Evolutionary conservation across 2,888 invertebrate species (phyloP), one percentile per base, ranked within the genome.

Genomic region (Eupithecia tripunctaria): DNA sequence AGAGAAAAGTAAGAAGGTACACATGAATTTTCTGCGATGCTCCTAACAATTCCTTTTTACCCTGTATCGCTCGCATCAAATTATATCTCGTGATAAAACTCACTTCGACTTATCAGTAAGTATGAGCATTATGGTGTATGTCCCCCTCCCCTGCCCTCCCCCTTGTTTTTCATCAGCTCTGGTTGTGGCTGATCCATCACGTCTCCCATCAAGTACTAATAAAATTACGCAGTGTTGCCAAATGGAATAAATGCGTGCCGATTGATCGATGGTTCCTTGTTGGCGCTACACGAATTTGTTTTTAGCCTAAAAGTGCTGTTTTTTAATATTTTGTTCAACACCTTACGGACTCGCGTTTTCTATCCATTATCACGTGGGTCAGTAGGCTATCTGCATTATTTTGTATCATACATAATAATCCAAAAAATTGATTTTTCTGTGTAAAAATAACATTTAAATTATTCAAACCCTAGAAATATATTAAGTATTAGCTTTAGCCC

Each of bases 231-330:
- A 82, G 79, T 83, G 84, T 82, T 82, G 79, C 79, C 80, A 86
- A 86, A 88, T 87, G 85, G 85, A 85, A 87, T 86, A 87, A 87
- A 86, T 82, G 83, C 81, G 81, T 79, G 80, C 78, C 78, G 77
- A 82, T 83, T 87, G 88, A 88, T 87, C 81, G 87, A 87, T 87
- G 82, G 77, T 8, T 74, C 73, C 73, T 79, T 76, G 68, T 38
- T 62, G 68, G 27, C 60, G 69, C 66, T 60, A 72, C 74, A 75
- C 47, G 72, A 72, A 41, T 75, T 72, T 72, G 71, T 74, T 72
- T 70, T 71, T 74, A 74, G 64, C 64, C 75, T 59, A 14, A 18
- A 32, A 38, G 36, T 63, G 32, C 38, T 36, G 25, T 5, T 21
- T 3, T 27, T 56, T 12, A 21, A 10, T 2, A 32, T 5, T 0